These are phyloP conservation scores for Pangasianodon gigas DNA, from an alignment of 2,113 vertebrate species.

Conservation along the genomic window DNA sequence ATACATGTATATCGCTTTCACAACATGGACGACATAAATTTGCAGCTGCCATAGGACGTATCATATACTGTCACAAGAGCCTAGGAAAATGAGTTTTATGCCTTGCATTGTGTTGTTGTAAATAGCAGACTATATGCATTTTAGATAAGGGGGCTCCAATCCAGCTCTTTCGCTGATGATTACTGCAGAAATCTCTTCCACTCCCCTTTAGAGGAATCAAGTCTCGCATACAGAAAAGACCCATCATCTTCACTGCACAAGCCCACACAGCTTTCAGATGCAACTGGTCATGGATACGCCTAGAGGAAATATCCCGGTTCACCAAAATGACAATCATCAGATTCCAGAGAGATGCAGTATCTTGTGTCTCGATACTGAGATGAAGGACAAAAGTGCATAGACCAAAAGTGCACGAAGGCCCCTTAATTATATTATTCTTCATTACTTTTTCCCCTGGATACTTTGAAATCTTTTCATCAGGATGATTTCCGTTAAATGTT, in stretches of 20 bases:
- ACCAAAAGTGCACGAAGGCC: conserved; percentile 59
- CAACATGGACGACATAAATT: conserved; percentile 21
- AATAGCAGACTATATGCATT: conserved; percentile 34
- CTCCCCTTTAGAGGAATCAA: conserved; percentile 33
- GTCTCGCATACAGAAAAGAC: conserved; percentile 40
- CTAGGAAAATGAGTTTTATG: conserved; percentile 40
- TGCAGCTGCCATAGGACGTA: conserved; percentile 12
- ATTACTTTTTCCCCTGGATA: conserved; percentile 55
- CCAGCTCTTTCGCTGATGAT: conserved; percentile 36
- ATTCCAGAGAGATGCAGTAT: conserved; percentile 49
- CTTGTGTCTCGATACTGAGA: conserved; percentile 53
- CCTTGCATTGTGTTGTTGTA: conserved; percentile 22
- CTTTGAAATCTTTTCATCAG: conserved; percentile 67
- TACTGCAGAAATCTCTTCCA: conserved; percentile 38
- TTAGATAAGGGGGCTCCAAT: conserved; percentile 35
- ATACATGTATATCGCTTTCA: conserved; percentile 32
- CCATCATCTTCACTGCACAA: not conserved
- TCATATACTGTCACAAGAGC: conserved; percentile 19
- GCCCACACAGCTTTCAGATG: conserved; percentile 20
- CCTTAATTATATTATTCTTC: conserved; percentile 55
- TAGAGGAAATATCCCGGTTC: conserved; percentile 31
- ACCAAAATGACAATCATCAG: conserved; percentile 47
- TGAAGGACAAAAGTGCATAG: conserved; percentile 56
- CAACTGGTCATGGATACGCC: conserved; percentile 35
- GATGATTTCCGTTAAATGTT: conserved; percentile 60